Evolutionary conservation across 2,113 vertebrate species (phyloP), one percentile per base, ranked within the genome.

Genomic region (Pycnonotus jocosus): DNA sequence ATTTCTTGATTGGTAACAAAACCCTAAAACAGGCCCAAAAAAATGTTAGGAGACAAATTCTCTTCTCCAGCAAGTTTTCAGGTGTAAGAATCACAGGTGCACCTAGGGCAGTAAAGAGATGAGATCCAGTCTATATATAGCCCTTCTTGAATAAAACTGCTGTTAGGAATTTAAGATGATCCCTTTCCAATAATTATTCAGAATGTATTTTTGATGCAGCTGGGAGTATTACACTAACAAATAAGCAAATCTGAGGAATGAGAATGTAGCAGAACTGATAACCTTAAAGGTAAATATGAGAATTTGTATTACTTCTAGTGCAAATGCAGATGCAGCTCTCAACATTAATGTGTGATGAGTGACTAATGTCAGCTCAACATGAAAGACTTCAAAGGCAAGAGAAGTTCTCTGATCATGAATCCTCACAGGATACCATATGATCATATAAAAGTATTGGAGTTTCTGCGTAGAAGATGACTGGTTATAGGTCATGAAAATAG

Each of bases 141-240:
- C 7, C 2, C 10, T 70, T 89, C 69, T 79, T n/a, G 40, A 94
- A 85, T 80, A 91, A 85, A 90, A 56, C 20, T 48, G 12, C 47
- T 73, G 47, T 89, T 87, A 91, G 20, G 48, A 95, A 85, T 92
- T 93, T 68, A 74, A 54, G 57, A 79, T 64, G 47, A 56, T 79
- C 40, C 71, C 72, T 87, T 88, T 72, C 40, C 53, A 65, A 2
- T 93, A 80, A 94, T 96, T 94, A 93, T 93, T 84, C 48, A 79
- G 62, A 87, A 89, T 51, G 22, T 73, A 44, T 91, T 87, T 94
- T 91, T 85, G 44, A 33, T 92, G 69, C 83, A 90, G 30, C 74
- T 95, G 47, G 28, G 35, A 79, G 64, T 88, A 90, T 91, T 93
- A 57, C 60, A 80, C 56, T 83, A 93, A 84, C 50, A 91, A 94